A percentile compares a stretch with the other conserved stretches of the same genome.
These are phyloP conservation scores for Pseudococcus longispinus DNA, from an alignment of 2,888 invertebrate genomes.

Conservation along the genomic window DNA sequence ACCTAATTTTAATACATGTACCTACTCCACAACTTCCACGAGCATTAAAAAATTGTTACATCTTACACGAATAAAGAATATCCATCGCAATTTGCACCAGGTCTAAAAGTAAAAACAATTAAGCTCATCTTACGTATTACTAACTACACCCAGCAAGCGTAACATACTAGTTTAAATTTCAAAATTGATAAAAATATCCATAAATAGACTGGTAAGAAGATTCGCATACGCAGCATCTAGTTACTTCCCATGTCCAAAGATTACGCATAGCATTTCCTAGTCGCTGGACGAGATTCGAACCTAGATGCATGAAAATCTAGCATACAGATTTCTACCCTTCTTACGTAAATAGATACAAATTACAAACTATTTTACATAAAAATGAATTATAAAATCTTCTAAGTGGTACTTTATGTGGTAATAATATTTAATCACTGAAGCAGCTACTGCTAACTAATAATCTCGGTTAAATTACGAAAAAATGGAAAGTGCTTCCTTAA, in stretches of 20 bases:
- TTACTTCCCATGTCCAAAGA: not conserved
- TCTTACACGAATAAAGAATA: not conserved
- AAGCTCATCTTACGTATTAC: not conserved
- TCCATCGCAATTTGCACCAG: not conserved
- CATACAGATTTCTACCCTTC: conserved; percentile 20
- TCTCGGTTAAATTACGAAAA: conserved; percentile 56
- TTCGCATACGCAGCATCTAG: not conserved
- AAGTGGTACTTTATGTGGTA: conserved; percentile 55
- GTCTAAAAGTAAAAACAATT: not conserved
- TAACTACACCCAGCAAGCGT: not conserved
- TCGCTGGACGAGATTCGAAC: not conserved
- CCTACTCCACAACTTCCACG: too few relatives aligned
- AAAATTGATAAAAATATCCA: not conserved
- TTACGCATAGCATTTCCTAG: conserved; percentile 23
- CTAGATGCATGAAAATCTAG: not conserved
- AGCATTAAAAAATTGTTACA: not conserved
- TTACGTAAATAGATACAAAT: conserved; percentile 53
- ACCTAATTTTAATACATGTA: too few relatives aligned
- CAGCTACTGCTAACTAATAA: conserved; percentile 55
- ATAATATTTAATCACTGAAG: conserved; percentile 57
- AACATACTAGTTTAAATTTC: not conserved
- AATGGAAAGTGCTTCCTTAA: conserved; percentile 56
- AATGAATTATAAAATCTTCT: conserved; percentile 56
- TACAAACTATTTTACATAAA: conserved; percentile 57
- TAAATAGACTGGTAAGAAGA: not conserved